Evolutionary conservation across 2,888 invertebrate genomes (phyloP).

Genomic region (Eumacrocentrus americanus): DNA sequence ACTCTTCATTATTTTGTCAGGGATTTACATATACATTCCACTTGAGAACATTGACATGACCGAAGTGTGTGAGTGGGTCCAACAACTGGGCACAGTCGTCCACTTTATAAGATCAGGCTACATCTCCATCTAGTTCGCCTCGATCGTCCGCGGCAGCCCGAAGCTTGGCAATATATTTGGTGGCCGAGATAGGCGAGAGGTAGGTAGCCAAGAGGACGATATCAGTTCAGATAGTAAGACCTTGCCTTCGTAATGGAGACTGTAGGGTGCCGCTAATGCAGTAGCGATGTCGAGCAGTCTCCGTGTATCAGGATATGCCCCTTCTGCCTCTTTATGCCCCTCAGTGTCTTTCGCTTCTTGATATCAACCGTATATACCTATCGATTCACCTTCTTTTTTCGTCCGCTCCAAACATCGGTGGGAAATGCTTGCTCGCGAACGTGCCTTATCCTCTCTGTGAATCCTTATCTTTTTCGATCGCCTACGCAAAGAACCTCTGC

Average conservation of each 20-base stretch:
- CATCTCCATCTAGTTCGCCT: slow-evolving; percentile 53
- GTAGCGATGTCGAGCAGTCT: slow-evolving; percentile 59
- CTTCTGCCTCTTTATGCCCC: slow-evolving; percentile 30
- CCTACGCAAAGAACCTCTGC: slow-evolving; percentile 28
- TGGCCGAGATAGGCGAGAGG: slow-evolving; percentile 45
- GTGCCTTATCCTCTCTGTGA: slow-evolving; percentile 36
- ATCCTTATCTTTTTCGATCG: slow-evolving; percentile 33
- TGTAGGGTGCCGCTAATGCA: slow-evolving; percentile 61
- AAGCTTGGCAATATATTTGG: slow-evolving; percentile 54
- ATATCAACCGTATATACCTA: slow-evolving; percentile 35
- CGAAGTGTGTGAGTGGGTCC: no score
- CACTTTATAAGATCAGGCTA: slow-evolving; percentile 51
- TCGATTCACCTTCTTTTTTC: slow-evolving; percentile 13
- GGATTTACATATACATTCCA: no score
- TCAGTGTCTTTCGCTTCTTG: slow-evolving; percentile 32
- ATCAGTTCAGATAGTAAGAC: slow-evolving; percentile 53
- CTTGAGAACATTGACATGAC: no score
- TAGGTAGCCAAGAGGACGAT: slow-evolving; percentile 51
- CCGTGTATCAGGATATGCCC: slow-evolving; percentile 40
- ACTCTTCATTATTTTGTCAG: no score
- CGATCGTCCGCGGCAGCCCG: slow-evolving; percentile 33
- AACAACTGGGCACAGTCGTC: no score
- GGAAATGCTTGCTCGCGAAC: slow-evolving; percentile 39
- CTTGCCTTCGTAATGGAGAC: slow-evolving; percentile 55
- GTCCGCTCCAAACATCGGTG: slow-evolving; percentile 28